Base-by-base conservation (phyloP, 37 sponge, comb jelly and placozoan species). In the Oopsacas minuta region DNA sequence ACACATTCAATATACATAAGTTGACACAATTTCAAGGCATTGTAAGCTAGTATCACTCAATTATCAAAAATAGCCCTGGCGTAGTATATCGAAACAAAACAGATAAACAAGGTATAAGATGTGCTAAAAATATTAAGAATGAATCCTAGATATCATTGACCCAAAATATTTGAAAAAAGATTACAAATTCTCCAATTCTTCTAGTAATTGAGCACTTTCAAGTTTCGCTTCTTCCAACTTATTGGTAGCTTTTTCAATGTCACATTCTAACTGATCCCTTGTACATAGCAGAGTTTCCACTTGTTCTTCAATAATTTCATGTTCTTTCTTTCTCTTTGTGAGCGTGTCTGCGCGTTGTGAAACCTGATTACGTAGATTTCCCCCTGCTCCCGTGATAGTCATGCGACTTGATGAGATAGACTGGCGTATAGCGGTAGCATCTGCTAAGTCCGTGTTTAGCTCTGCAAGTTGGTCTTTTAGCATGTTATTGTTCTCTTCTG, bases 61-160 rank as follows among this genome's bases (percentile, higher is more conserved):
- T 61, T 61, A 61, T 61, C 75, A 61, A 61, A 42, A 61, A 61
- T 61, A 61, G 75, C 75, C 75, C 75, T 32, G 28, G 5, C 28
- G 30, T 32, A n/a, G 49, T 42, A 61, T 20, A 25, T 34, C 22
- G 28, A 61, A 3, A 61, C 20, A 61, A n/a, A 61, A 61, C 30
- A 61, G 17, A 61, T n/a, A 61, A 61, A 3, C 5, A 10, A 3
- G 30, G 28, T 61, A n/a, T 61, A n/a, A 61, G 49, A 42, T 42
- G 22, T 32, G 30, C 75, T 61, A 61, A 61, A 61, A 61, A 61
- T n/a, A 61, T 61, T 20, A 61, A 46, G 51, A 46, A 46, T 46
- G 20, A 61, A 25, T 61, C 30, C 75, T 61, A 61, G 20, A 34
- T n/a, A 61, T 10, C 28, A 32, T 17, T 3, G 75, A 61, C 1